phyloP scores from a whole-genome alignment of 1,140 invertebrate genomes.

The Drosophila repletoides region DNA sequence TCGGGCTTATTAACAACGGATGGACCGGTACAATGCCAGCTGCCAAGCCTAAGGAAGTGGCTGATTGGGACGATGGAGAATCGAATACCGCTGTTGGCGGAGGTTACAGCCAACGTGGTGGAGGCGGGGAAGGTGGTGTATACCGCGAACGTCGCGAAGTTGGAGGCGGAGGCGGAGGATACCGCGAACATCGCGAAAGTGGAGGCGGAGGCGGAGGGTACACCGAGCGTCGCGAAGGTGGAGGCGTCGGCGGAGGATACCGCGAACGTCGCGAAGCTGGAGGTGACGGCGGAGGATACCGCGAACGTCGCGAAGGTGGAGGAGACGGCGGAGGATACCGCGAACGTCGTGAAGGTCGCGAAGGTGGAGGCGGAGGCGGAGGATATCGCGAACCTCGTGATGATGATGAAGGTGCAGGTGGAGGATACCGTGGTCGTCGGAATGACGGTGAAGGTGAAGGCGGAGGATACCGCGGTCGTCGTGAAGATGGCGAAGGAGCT shows the following conservation, averaged over 20 bases:
- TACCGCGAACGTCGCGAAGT: slow-evolving; percentile 39
- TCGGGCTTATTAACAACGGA: background rate
- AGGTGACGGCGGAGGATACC: too few relatives aligned
- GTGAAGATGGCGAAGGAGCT: slow-evolving; percentile 58
- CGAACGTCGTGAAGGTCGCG: background rate
- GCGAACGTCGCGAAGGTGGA: background rate
- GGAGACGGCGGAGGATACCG: too few relatives aligned
- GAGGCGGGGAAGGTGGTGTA: slow-evolving; percentile 50
- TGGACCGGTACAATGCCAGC: background rate
- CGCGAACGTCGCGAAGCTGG: too few relatives aligned
- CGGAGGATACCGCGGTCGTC: slow-evolving; percentile 40
- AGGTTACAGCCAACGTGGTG: slow-evolving; percentile 39
- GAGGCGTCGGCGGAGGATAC: slow-evolving; percentile 55
- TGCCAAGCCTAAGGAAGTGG: background rate
- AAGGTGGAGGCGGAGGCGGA: background rate
- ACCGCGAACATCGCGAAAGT: slow-evolving; percentile 37
- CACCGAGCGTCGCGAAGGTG: slow-evolving; percentile 37
- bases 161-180: slow-evolving; percentile 52
- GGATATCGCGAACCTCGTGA: background rate
- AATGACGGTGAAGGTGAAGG: background rate
- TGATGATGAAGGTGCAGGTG: background rate
- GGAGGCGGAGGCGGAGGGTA: slow-evolving; percentile 55
- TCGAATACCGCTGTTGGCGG: too few relatives aligned
- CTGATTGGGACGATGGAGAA: slow-evolving; percentile 56
- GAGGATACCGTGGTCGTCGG: background rate